Percentiles rank a stretch among this genome's conserved stretches.
Evolutionary conservation across 2,888 invertebrate genomes (phyloP).

Genomic region (Sesamia inferens): DNA sequence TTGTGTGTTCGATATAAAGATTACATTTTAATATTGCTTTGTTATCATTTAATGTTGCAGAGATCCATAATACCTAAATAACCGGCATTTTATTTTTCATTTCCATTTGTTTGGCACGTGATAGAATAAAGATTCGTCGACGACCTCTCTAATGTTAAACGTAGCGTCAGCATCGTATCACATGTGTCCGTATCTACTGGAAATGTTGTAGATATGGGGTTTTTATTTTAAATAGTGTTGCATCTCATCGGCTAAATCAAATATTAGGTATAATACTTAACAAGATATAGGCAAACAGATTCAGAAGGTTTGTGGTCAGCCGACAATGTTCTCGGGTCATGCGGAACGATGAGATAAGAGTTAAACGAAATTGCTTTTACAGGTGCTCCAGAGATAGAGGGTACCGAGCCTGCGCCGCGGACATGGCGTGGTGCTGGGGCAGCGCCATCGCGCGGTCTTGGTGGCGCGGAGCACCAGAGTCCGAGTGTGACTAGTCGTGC

Average conservation of each 20-base stretch:
- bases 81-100: neutral
- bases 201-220: neutral
- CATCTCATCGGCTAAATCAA: conserved; percentile 12
- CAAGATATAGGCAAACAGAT: neutral
- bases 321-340: neutral
- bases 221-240: conserved; percentile 1
- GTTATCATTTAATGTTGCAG: neutral
- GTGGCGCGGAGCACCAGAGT: conserved; percentile 65
- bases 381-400: conserved; percentile 87
- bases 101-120: neutral
- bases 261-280: neutral
- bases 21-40: neutral
- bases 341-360: neutral
- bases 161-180: conserved; percentile 11
- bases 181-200: neutral
- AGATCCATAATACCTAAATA: neutral
- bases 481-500: conserved; percentile 70
- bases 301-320: neutral
- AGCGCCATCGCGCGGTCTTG: conserved; percentile 71
- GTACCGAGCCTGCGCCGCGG: conserved; percentile 87
- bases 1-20: neutral
- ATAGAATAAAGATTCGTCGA: conserved; percentile 13
- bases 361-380: conserved; percentile 19
- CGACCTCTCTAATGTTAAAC: conserved; percentile 6
- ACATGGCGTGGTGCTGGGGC: conserved; percentile 89